A percentile compares a stretch with the other conserved stretches of the same genome.
Conservation (phyloP, 2,888 invertebrate species). For the Drosophila nigricruria region DNA sequence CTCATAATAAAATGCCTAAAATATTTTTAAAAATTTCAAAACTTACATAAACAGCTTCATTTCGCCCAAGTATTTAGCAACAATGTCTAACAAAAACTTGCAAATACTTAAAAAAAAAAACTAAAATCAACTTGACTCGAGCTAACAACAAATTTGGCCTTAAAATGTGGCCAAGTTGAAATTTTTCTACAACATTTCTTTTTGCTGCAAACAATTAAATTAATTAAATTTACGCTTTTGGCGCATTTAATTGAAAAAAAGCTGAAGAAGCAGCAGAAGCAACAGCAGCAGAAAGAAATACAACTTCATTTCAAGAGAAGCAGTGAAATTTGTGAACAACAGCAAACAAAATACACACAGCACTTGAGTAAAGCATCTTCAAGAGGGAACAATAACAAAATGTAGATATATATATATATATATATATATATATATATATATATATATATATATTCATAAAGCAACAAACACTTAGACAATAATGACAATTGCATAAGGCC, state of each 20-base stretch:
- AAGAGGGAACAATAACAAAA: conserved; percentile 49
- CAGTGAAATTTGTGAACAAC: conserved; percentile 53
- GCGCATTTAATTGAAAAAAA: conserved; percentile 54
- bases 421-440: conserved; percentile 1
- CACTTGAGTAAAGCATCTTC: conserved; percentile 48
- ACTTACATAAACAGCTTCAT: conserved; percentile 6
- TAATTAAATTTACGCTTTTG: conserved; percentile 78
- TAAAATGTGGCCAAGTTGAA: conserved; percentile 47
- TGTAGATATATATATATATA: not conserved
- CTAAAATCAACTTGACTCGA: conserved; percentile 1
- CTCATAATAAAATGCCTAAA: too few species aligned
- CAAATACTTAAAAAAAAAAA: conserved; percentile 29
- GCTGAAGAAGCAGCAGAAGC: not conserved
- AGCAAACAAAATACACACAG: conserved; percentile 16
- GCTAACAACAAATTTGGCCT: conserved; percentile 27
- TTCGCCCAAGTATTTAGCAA: not conserved
- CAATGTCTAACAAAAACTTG: conserved; percentile 7
- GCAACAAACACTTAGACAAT: conserved; percentile 41
- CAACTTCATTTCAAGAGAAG: conserved; percentile 54
- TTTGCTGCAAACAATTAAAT: conserved; percentile 63
- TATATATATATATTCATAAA: conserved; percentile 47
- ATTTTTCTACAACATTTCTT: conserved; percentile 55
- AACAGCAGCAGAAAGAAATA: conserved; percentile 19
- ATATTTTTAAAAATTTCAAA: not conserved
- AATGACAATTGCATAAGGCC: conserved; percentile 63